These are phyloP conservation scores for Drosophila suboccidentalis DNA, from an alignment of 2,888 invertebrate genomes.

Conservation along the genomic window DNA sequence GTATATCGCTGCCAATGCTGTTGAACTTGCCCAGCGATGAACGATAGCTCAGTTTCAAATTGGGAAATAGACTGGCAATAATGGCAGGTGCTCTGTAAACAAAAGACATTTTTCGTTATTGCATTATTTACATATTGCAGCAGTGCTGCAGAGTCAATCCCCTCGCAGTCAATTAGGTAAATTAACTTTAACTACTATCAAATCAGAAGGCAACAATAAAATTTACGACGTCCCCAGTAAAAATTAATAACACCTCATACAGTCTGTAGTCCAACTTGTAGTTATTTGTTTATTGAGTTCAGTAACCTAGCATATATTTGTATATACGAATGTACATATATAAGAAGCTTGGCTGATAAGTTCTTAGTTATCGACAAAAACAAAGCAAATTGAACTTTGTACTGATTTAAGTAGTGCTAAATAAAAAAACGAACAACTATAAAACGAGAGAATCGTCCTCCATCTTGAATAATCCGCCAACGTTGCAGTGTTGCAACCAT, in stretches of 20 bases:
- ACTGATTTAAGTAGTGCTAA: slow-evolving; percentile 15
- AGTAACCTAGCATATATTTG: slow-evolving; percentile 42
- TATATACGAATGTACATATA: slow-evolving; percentile 25
- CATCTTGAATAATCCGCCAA: slow-evolving; percentile 11
- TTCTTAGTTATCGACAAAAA: slow-evolving; percentile 57
- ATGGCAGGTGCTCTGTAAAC: slow-evolving; percentile 82
- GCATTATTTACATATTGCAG: slow-evolving; percentile 12
- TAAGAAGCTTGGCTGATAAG: slow-evolving; percentile 58
- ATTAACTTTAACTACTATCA: slow-evolving; percentile 18
- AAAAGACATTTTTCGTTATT: slow-evolving; percentile 26
- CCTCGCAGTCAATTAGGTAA: background rate
- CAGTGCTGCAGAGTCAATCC: background rate
- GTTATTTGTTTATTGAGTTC: slow-evolving; percentile 41
- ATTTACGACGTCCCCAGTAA: slow-evolving; percentile 22
- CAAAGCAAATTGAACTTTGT: slow-evolving; percentile 60
- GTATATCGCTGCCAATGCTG: slow-evolving; percentile 81
- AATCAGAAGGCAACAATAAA: slow-evolving; percentile 54
- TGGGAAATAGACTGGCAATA: slow-evolving; percentile 83
- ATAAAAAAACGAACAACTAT: background rate
- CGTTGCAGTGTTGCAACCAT: slow-evolving; percentile 30
- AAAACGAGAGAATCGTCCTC: background rate
- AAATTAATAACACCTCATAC: slow-evolving; percentile 39
- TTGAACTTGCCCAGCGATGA: slow-evolving; percentile 83
- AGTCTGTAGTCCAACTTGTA: slow-evolving; percentile 65
- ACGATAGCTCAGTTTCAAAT: slow-evolving; percentile 83